Percentiles rank a stretch among this genome's conserved stretches.
phyloP scores from a whole-genome alignment of 2,888 invertebrate genomes.

The Leptopterna dolabrata region DNA sequence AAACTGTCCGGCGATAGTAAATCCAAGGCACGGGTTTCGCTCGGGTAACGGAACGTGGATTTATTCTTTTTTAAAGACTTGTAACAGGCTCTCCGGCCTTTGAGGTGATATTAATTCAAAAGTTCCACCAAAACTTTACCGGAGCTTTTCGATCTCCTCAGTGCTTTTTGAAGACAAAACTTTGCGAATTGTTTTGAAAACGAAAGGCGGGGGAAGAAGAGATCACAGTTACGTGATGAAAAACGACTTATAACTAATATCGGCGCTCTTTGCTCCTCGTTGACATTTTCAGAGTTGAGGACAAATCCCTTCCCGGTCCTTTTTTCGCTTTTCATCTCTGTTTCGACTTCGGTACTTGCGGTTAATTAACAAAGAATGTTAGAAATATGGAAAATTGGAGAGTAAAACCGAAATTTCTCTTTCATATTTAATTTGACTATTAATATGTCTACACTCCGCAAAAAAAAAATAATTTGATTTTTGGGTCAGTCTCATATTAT shows the following conservation, averaged over 20 bases:
- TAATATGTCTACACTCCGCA: too few relatives aligned
- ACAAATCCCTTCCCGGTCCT: neutral
- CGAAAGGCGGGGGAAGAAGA: neutral
- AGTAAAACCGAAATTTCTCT: too few relatives aligned
- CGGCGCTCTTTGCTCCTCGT: neutral
- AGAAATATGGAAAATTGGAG: too few relatives aligned
- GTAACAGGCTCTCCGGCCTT: neutral
- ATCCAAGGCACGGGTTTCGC: neutral
- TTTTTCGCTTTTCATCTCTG: too few relatives aligned
- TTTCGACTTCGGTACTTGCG: too few relatives aligned
- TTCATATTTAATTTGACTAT: too few relatives aligned
- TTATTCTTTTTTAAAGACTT: slow-evolving; percentile 2
- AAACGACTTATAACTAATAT: neutral
- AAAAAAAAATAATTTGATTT: too few relatives aligned
- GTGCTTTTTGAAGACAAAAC: neutral
- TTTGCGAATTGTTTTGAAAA: neutral
- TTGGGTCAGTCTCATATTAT: too few relatives aligned
- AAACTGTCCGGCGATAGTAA: neutral
- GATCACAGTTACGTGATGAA: neutral
- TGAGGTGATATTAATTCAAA: slow-evolving; percentile 3
- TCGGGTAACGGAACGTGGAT: neutral
- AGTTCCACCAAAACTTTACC: neutral
- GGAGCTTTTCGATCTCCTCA: neutral
- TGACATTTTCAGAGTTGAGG: neutral
- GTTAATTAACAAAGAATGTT: too few relatives aligned